phyloP scores from a whole-genome alignment of 2,113 vertebrate species.

The Notothenia coriiceps region DNA sequence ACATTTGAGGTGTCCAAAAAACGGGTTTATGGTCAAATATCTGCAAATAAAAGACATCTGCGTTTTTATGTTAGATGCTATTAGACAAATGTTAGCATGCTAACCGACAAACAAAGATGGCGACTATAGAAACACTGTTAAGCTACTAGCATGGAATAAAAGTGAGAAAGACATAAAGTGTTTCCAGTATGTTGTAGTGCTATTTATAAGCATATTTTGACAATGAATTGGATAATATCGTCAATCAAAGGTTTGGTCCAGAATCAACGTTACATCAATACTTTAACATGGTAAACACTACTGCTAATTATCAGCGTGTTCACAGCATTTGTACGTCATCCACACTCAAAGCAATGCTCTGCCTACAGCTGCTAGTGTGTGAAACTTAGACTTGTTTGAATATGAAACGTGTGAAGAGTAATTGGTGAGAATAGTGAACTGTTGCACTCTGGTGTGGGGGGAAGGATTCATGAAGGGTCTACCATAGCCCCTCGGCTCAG shows the following conservation, averaged over 20 bases:
- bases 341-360: neutral
- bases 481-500: neutral
- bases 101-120: neutral
- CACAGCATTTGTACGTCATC: neutral
- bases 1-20: neutral
- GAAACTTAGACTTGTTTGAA: neutral
- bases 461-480: constrained; percentile 8
- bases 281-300: neutral
- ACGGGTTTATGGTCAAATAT: neutral
- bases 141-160: too few species aligned
- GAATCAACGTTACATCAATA: too few species aligned
- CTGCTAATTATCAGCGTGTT: neutral
- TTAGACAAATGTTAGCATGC: neutral
- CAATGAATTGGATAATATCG: too few species aligned
- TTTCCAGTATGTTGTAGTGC: too few species aligned
- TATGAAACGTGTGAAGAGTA: neutral
- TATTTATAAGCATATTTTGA: too few species aligned
- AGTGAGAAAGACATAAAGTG: too few species aligned
- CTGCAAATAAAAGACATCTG: neutral
- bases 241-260: too few species aligned
- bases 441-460: neutral
- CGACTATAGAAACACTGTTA: too few species aligned
- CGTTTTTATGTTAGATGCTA: too few species aligned
- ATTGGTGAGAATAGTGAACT: neutral
- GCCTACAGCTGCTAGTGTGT: neutral